Evolutionary conservation across 2,113 vertebrate species (phyloP).

Genomic region (Sapajus apella): DNA sequence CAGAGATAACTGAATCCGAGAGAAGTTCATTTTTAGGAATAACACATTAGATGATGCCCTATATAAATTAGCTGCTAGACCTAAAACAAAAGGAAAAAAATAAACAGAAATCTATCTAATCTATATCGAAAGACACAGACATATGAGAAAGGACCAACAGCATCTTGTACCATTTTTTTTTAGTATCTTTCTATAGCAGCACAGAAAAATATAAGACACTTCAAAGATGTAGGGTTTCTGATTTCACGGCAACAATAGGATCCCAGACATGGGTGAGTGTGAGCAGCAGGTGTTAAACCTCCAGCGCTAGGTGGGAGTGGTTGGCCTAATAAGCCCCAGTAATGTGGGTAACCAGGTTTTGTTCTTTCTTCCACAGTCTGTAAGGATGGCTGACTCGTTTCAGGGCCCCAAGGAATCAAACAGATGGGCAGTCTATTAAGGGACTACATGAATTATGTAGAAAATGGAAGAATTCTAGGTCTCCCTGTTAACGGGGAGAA

Average conservation of each 20-base stretch:
- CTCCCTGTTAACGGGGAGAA: too few relatives aligned
- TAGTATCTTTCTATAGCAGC: background rate
- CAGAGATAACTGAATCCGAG: background rate
- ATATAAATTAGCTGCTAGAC: background rate
- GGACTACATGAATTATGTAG: background rate
- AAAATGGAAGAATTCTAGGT: background rate
- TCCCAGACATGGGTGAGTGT: background rate
- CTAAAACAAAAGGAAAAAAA: background rate
- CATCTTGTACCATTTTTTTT: background rate
- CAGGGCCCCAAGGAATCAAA: background rate
- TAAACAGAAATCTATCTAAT: background rate
- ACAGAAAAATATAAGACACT: background rate
- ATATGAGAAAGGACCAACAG: background rate
- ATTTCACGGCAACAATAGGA: background rate
- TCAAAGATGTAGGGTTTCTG: background rate
- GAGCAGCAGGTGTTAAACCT: background rate
- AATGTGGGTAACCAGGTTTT: too few relatives aligned
- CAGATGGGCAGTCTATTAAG: background rate
- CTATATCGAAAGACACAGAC: background rate
- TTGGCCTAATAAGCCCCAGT: background rate
- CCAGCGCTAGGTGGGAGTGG: background rate
- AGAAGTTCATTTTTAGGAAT: background rate
- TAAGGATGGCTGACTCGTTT: background rate
- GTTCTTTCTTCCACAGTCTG: background rate
- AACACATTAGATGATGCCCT: background rate